These are phyloP conservation scores for Hypsibius dujardini DNA, from an alignment of 1,140 invertebrate species.

Conservation along the genomic window DNA sequence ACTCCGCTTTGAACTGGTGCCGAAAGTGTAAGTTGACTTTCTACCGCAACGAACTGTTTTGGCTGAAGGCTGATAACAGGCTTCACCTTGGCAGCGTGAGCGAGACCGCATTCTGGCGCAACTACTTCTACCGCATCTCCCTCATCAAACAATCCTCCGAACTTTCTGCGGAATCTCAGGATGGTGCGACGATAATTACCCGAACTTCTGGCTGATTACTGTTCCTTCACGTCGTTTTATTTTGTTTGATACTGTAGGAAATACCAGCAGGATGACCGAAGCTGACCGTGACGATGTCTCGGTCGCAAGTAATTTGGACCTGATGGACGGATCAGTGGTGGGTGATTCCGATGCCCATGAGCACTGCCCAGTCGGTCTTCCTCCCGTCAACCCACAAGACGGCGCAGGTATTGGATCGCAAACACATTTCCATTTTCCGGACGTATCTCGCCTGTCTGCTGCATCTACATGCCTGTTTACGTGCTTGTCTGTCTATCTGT, in stretches of 20 bases:
- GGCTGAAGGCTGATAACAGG: background rate
- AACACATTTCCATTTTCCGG: too few relatives aligned
- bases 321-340: conserved; percentile 15
- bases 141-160: conserved; percentile 90
- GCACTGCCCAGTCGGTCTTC: background rate
- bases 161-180: conserved; percentile 39
- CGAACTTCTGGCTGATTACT: background rate
- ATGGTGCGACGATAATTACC: background rate
- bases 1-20: conserved; percentile 96
- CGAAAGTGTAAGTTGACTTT: conserved; percentile 52
- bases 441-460: background rate
- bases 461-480: background rate
- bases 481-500: too few relatives aligned
- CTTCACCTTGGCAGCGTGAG: conserved; percentile 52
- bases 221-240: background rate
- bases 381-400: background rate
- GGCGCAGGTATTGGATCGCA: background rate
- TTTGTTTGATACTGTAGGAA: background rate
- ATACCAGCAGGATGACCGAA: background rate
- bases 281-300: conserved; percentile 2
- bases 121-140: conserved; percentile 97
- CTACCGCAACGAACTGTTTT: conserved; percentile 8
- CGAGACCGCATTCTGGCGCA: conserved; percentile 96
- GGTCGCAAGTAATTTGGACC: conserved; percentile 1
- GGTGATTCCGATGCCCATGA: conserved; percentile 10